A percentile compares a stretch with the other conserved stretches of the same genome.
Conservation (phyloP, 2,797 vertebrate species). For the Galago senegalensis region DNA sequence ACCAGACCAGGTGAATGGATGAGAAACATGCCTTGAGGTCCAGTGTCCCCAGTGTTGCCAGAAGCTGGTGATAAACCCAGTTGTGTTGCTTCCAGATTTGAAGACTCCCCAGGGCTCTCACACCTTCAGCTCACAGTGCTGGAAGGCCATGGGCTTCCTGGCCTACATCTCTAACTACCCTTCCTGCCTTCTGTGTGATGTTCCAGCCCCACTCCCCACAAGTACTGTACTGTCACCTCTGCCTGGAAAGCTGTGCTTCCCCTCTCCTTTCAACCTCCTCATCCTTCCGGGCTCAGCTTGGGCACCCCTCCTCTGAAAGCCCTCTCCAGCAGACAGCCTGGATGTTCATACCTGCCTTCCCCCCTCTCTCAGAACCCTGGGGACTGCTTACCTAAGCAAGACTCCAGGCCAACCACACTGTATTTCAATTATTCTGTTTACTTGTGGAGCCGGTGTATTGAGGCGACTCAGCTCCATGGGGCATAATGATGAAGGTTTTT, state of each 20-base stretch:
- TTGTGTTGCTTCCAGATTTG: not conserved
- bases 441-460: constrained; percentile 33
- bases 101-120: not conserved
- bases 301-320: not conserved
- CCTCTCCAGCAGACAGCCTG: not conserved
- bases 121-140: not conserved
- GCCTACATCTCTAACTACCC: not conserved
- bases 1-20: not conserved
- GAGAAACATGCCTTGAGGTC: not conserved
- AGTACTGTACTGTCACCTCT: not conserved
- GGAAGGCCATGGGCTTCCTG: not conserved
- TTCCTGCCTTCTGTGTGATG: not conserved
- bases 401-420: not conserved
- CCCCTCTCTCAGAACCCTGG: not conserved
- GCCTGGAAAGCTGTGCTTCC: not conserved
- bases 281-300: not conserved
- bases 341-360: not conserved
- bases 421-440: constrained; percentile 64
- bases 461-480: not conserved
- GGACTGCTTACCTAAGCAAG: not conserved
- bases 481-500: constrained; percentile 49
- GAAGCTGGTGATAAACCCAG: not conserved
- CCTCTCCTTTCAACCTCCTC: not conserved
- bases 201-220: not conserved
- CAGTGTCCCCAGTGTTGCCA: not conserved